These are phyloP conservation scores for Chloroceryle amazona DNA, from an alignment of 2,797 vertebrate genomes.

Conservation along the genomic window DNA sequence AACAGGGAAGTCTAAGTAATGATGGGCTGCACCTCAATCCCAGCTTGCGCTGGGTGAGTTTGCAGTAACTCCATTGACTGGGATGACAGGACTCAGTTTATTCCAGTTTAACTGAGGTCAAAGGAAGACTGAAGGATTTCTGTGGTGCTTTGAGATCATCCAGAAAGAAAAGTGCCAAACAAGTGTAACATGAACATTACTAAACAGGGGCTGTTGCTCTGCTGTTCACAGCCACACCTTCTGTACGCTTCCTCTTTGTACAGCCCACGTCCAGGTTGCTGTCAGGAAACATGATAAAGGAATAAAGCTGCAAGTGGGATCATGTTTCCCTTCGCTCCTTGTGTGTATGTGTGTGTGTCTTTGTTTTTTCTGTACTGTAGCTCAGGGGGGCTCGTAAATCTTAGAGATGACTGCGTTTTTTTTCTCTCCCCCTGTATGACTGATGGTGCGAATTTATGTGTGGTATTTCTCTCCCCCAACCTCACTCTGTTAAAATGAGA, in stretches of 20 bases:
- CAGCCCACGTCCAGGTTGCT: not conserved
- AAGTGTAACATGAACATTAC: not conserved
- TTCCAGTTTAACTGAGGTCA: not conserved
- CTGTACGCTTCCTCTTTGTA: not conserved
- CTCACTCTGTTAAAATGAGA: conserved; percentile 18
- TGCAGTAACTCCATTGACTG: not conserved
- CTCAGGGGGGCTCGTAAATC: conserved; percentile 83
- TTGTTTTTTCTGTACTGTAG: conserved; percentile 77
- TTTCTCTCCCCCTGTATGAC: conserved; percentile 63
- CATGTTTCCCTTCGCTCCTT: conserved; percentile 4
- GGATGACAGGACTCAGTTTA: not conserved
- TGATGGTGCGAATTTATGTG: conserved; percentile 82
- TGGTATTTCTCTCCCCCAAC: conserved; percentile 62
- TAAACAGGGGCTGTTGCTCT: not conserved
- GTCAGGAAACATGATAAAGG: conserved; percentile 52
- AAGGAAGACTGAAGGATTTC: not conserved
- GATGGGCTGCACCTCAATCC: fast-evolving
- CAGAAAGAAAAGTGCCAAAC: not conserved
- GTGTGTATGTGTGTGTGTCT: conserved; percentile 32
- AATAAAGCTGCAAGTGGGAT: conserved; percentile 68
- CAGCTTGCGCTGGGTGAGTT: not conserved
- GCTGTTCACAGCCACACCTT: not conserved
- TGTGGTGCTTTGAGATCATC: not conserved
- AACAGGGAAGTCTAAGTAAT: not conserved
- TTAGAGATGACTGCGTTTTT: conserved; percentile 65